These are phyloP conservation scores for Macropus fuliginosus DNA, from an alignment of 2,797 vertebrate genomes.

Conservation along the genomic window DNA sequence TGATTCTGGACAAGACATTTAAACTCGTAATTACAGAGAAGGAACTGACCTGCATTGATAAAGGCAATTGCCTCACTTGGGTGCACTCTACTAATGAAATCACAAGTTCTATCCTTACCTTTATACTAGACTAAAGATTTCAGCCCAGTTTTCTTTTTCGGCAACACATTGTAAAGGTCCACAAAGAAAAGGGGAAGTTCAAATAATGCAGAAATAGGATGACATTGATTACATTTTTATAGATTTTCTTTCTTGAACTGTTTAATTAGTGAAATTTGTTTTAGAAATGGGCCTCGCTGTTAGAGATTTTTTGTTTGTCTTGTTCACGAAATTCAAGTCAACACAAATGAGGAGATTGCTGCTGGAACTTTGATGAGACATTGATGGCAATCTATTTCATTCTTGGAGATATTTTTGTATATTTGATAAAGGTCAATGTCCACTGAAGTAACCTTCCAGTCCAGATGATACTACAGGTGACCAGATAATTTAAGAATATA, in stretches of 20 bases:
- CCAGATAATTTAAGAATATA: not conserved
- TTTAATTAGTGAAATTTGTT: not conserved
- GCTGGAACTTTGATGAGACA: slow-evolving; percentile 6
- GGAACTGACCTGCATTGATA: not conserved
- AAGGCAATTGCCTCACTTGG: not conserved
- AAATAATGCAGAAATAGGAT: not conserved
- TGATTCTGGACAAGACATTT: not conserved
- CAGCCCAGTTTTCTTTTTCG: slow-evolving; percentile 9
- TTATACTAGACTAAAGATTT: not conserved
- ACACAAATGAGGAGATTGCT: not conserved
- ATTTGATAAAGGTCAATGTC: not conserved
- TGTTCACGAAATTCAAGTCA: slow-evolving; percentile 11
- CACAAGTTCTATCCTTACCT: not conserved
- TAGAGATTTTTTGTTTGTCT: not conserved
- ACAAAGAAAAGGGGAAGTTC: slow-evolving; percentile 21
- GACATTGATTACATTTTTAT: not conserved
- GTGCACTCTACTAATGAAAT: not conserved
- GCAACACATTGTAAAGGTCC: not conserved
- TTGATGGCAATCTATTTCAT: not conserved
- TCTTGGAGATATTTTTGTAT: not conserved
- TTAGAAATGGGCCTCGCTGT: slow-evolving; percentile 8
- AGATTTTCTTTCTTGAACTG: not conserved
- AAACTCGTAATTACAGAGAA: not conserved
- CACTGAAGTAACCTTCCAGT: not conserved
- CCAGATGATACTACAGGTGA: not conserved